Evolutionary conservation across 2,888 invertebrate genomes (phyloP), one percentile per base, ranked within the genome.

Genomic region (Conomelus anceps): DNA sequence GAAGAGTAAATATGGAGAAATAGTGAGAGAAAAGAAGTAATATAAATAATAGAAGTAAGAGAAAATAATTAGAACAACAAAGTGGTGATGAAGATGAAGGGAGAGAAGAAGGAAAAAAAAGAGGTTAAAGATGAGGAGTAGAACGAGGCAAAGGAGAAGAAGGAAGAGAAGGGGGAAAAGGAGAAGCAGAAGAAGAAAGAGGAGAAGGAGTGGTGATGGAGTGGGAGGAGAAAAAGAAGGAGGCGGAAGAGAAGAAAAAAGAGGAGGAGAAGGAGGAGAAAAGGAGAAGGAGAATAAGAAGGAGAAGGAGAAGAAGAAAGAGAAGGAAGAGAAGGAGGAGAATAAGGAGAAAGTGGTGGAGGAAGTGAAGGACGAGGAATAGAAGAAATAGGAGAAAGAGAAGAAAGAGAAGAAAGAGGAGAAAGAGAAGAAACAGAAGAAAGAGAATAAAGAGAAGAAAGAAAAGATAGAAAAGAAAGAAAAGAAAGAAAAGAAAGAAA

Each of bases 391-490:
- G 41, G 17, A 41, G 41, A 13, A 41, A 20, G 17, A 41, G 41
- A 41, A 41, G 7, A 41, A 13, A 17, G 17, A 13, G n/a, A n/a
- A 41, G 7, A 17, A 41, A 20, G 17, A 41, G 41, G 17, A 41
- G 41, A 17, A 41, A 20, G 84, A 84, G 90, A 85, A 85, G 86
- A 85, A n/a, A n/a, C n/a, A n/a, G n/a, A n/a, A n/a, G n/a, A n/a
- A n/a, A n/a, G n/a, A n/a, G 13, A n/a, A n/a, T n/a, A n/a, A n/a
- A n/a, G 63, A 63, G 13, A 20, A 34, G 7, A 17, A 17, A 22
- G 63, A 88, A 26, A 89, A 41, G 26, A 89, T 85, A 88, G 90
- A 41, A 85, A 22, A 41, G 87, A 89, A 86, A 90, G 89, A 90
- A 90, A 90, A 89, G 26, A 86, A 86, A 86, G 23, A 88, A 85